Percentiles rank a stretch among this genome's conserved stretches.
phyloP scores from a whole-genome alignment of 2,113 vertebrate genomes.

The Clinocottus analis region DNA sequence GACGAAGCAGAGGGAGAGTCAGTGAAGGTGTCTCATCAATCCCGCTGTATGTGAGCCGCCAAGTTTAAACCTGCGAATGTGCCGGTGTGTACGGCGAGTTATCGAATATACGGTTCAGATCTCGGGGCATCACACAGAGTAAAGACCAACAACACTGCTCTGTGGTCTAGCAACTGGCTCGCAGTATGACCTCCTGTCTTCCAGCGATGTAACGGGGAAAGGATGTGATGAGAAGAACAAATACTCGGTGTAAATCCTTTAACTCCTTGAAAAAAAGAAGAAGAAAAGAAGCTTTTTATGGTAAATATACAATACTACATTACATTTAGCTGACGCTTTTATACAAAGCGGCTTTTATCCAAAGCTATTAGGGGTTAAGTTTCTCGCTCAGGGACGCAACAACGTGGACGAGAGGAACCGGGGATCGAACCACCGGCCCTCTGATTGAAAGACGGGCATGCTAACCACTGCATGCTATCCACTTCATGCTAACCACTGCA shows the following conservation, averaged over 20 bases:
- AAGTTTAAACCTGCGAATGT: constrained; percentile 10
- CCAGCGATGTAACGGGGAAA: neutral
- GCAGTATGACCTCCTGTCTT: neutral
- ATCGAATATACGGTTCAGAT: neutral
- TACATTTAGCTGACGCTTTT: too few relatives aligned
- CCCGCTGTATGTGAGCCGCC: neutral
- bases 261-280: too few relatives aligned
- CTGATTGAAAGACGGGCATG: too few relatives aligned
- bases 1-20: constrained; percentile 22
- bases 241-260: neutral
- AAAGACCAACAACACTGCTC: neutral
- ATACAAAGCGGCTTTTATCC: too few relatives aligned
- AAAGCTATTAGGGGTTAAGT: neutral
- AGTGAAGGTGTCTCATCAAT: neutral
- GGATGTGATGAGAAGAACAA: neutral
- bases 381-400: neutral
- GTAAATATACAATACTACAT: neutral
- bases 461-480: too few relatives aligned
- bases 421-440: neutral
- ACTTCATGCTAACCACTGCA: too few relatives aligned
- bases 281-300: neutral
- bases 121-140: neutral
- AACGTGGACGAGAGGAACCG: neutral
- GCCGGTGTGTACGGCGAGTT: neutral
- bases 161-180: neutral